Conservation (phyloP, 2,113 vertebrate genomes). For the human region GRCh38 chr17:1244001-1244500, state of each 20-base stretch:
- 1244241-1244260: not conserved
- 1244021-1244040: too few species aligned
- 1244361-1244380: too few species aligned
- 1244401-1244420: too few species aligned
- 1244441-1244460: too few species aligned
- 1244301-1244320: not conserved
- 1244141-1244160: not conserved
- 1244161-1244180: not conserved
- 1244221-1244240: not conserved
- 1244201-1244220: not conserved
- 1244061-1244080: too few species aligned
- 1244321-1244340: too few species aligned
- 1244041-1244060: too few species aligned
- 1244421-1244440: too few species aligned
- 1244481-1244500: too few species aligned
- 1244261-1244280: conserved; percentile 43
- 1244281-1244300: not conserved
- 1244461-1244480: too few species aligned
- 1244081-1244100: not conserved
- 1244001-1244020: too few species aligned
- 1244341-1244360: rapidly evolving
- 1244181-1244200: not conserved
- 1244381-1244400: too few species aligned
- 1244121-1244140: not conserved
- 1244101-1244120: not conserved